A percentile compares a stretch with the other conserved stretches of the same genome.
Conservation (phyloP, 2,113 vertebrate species). For the Muscicapa adusta region DNA sequence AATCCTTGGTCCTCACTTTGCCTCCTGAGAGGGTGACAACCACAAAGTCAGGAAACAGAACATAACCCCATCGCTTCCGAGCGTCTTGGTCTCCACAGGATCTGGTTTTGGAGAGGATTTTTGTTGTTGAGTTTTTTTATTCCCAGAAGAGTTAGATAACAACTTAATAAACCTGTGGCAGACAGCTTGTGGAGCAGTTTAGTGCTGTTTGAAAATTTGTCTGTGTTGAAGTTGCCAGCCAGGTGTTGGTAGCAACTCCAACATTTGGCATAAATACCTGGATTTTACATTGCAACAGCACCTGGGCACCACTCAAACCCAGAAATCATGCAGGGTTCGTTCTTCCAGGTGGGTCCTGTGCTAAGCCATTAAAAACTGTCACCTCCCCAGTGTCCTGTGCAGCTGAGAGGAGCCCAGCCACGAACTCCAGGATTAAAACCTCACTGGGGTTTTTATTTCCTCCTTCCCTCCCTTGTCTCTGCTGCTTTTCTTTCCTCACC, state of each 20-base stretch:
- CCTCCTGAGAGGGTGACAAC: not conserved
- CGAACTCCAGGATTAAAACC: not conserved
- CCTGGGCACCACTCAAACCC: not conserved
- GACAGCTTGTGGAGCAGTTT: not conserved
- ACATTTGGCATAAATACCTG: not conserved
- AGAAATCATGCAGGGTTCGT: not conserved
- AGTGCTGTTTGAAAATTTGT: not conserved
- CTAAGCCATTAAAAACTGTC: not conserved
- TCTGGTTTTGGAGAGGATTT: not conserved
- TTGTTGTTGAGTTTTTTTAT: not conserved
- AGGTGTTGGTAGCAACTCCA: not conserved
- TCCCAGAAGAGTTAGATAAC: fast-evolving
- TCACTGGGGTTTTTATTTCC: not conserved
- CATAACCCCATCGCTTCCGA: fast-evolving
- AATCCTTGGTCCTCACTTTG: not conserved
- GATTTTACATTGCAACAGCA: not conserved
- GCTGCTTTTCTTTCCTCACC: not conserved
- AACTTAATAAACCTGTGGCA: not conserved
- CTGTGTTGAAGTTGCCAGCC: not conserved
- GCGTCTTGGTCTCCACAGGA: fast-evolving
- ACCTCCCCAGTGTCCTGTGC: not conserved
- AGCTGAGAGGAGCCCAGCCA: not conserved
- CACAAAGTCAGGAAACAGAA: not conserved
- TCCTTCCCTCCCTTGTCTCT: not conserved
- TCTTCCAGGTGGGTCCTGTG: not conserved